phyloP scores from a whole-genome alignment of 2,888 invertebrate genomes.

The Rosalia funebris region DNA sequence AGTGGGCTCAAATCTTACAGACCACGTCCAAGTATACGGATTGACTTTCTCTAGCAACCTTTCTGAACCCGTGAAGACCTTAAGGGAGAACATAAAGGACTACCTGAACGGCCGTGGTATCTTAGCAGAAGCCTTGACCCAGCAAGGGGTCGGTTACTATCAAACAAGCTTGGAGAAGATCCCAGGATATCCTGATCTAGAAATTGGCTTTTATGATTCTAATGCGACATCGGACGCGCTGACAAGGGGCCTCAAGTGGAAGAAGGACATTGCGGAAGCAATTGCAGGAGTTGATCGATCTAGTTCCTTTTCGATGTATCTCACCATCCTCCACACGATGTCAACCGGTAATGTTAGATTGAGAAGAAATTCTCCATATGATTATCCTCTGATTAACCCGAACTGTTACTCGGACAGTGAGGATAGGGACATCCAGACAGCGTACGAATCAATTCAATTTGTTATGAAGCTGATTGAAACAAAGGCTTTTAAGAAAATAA shows the following conservation, averaged over 20 bases:
- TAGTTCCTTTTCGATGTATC: slow-evolving; percentile 38
- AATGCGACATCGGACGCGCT: slow-evolving; percentile 25
- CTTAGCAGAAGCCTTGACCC: slow-evolving; percentile 22
- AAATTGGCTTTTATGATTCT: slow-evolving; percentile 30
- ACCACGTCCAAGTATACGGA: slow-evolving; percentile 77
- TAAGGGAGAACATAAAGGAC: slow-evolving; percentile 67
- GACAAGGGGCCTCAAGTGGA: slow-evolving; percentile 17
- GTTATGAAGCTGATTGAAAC: slow-evolving; percentile 64
- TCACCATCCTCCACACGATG: slow-evolving; percentile 49
- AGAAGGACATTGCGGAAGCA: slow-evolving; percentile 1
- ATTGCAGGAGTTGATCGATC: slow-evolving; percentile 14
- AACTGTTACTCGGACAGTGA: slow-evolving; percentile 70
- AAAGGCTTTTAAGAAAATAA: slow-evolving; percentile 66
- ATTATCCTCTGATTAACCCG: slow-evolving; percentile 71
- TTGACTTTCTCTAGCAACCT: slow-evolving; percentile 76
- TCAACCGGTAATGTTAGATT: slow-evolving; percentile 71
- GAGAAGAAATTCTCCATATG: slow-evolving; percentile 39
- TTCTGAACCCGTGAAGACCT: slow-evolving; percentile 52
- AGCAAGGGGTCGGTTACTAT: slow-evolving; percentile 33
- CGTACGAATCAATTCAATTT: slow-evolving; percentile 66
- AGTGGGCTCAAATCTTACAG: slow-evolving; percentile 81
- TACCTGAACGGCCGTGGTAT: slow-evolving; percentile 38
- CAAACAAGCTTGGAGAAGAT: slow-evolving; percentile 25
- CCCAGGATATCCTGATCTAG: slow-evolving; percentile 32
- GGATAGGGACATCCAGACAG: slow-evolving; percentile 63